A percentile compares a stretch with the other conserved stretches of the same genome.
phyloP scores from a whole-genome alignment of 2,113 vertebrate genomes.

The Bufo bufo region DNA sequence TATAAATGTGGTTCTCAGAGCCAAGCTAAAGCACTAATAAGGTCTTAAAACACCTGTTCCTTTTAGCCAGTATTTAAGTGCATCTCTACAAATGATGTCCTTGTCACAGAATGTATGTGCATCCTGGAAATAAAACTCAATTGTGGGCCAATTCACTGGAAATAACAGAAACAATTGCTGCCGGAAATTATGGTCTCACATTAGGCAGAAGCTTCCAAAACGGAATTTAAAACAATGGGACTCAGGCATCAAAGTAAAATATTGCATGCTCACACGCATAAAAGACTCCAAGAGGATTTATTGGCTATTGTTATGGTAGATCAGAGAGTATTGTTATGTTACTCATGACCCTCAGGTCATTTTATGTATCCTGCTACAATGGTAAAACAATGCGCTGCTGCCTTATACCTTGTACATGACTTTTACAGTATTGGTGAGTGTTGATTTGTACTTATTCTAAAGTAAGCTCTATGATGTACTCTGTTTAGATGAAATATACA shows the following conservation, averaged over 20 bases:
- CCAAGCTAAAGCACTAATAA: constrained; percentile 42
- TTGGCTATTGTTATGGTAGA: constrained; percentile 33
- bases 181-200: not conserved
- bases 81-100: constrained; percentile 33
- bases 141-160: not conserved
- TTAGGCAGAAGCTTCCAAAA: not conserved
- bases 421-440: not conserved
- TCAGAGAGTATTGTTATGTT: constrained; percentile 42
- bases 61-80: constrained; percentile 2
- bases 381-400: constrained; percentile 28
- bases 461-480: not conserved
- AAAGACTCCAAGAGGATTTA: constrained; percentile 2
- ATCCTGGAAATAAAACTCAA: constrained; percentile 22
- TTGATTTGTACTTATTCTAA: not conserved
- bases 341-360: not conserved
- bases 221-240: constrained; percentile 1
- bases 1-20: constrained; percentile 30
- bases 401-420: not conserved
- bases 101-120: constrained; percentile 8
- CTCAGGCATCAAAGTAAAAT: constrained; percentile 17
- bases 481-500: not conserved
- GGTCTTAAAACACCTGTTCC: constrained; percentile 20
- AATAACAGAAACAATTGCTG: constrained; percentile 15
- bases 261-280: not conserved
- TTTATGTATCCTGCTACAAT: not conserved